These are phyloP conservation scores for Pangasianodon gigas DNA, from an alignment of 2,113 vertebrate species.

Conservation along the genomic window DNA sequence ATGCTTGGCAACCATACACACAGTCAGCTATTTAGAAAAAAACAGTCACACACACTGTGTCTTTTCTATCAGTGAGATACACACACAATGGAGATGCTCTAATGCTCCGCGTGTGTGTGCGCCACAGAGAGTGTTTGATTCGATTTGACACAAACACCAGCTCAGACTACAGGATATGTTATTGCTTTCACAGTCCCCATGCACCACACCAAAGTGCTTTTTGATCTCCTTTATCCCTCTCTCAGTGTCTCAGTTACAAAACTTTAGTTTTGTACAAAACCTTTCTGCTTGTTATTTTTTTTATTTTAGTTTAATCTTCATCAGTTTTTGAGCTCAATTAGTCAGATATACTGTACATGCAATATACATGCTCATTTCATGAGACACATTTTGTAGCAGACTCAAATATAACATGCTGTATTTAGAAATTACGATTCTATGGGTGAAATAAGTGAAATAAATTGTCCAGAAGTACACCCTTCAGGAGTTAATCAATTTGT, in stretches of 20 bases:
- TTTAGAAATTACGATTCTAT: background rate
- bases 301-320: background rate
- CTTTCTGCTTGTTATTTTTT: background rate
- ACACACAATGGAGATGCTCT: background rate
- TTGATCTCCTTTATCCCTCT: conserved; percentile 13
- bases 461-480: background rate
- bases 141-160: conserved; percentile 28
- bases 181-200: conserved; percentile 35
- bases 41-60: background rate
- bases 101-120: background rate
- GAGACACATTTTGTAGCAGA: background rate
- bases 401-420: background rate
- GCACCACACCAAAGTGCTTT: background rate
- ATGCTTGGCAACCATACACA: background rate
- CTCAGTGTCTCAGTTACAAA: background rate
- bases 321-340: background rate
- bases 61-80: background rate
- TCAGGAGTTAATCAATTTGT: background rate
- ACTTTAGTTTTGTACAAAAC: background rate
- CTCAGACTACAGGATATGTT: conserved; percentile 34
- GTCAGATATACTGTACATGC: background rate
- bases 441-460: background rate
- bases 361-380: background rate
- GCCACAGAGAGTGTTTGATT: conserved; percentile 34
- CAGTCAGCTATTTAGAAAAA: background rate